These are phyloP conservation scores for Drosophila hamatofila DNA, from an alignment of 2,888 invertebrate species.

Conservation along the genomic window DNA sequence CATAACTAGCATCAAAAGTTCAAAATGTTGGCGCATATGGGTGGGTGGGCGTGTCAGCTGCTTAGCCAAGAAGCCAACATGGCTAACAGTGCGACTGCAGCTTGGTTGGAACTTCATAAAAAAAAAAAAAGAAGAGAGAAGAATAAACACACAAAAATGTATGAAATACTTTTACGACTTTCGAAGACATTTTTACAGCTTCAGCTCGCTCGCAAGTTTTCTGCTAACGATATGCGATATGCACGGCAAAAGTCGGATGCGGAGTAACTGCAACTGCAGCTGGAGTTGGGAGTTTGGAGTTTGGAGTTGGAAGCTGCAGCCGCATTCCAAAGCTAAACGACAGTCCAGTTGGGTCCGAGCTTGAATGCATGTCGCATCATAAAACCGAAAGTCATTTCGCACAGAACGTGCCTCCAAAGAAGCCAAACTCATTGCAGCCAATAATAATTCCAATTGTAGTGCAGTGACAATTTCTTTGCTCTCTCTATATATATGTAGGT, in stretches of 20 bases:
- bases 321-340: slow-evolving; percentile 48
- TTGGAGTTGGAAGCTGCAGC: slow-evolving; percentile 10
- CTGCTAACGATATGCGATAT: slow-evolving; percentile 80
- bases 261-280: slow-evolving; percentile 15
- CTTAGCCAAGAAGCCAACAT: slow-evolving; percentile 35
- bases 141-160: slow-evolving; percentile 58
- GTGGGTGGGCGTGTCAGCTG: slow-evolving; percentile 40
- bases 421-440: slow-evolving; percentile 82
- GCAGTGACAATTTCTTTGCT: slow-evolving; percentile 75
- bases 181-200: slow-evolving; percentile 82
- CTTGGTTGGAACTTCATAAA: slow-evolving; percentile 71
- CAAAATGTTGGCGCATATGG: background rate
- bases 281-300: background rate
- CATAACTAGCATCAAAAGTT: background rate
- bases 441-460: slow-evolving; percentile 82
- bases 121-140: slow-evolving; percentile 18
- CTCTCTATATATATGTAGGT: background rate
- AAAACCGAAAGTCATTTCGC: slow-evolving; percentile 82
- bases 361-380: slow-evolving; percentile 76
- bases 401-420: slow-evolving; percentile 75
- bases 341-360: slow-evolving; percentile 44
- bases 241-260: slow-evolving; percentile 46
- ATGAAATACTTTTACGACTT: slow-evolving; percentile 82
- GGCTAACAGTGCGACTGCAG: slow-evolving; percentile 19
- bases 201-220: slow-evolving; percentile 73